Conservation (phyloP, 2,113 vertebrate genomes). For the Chitala chitala region DNA sequence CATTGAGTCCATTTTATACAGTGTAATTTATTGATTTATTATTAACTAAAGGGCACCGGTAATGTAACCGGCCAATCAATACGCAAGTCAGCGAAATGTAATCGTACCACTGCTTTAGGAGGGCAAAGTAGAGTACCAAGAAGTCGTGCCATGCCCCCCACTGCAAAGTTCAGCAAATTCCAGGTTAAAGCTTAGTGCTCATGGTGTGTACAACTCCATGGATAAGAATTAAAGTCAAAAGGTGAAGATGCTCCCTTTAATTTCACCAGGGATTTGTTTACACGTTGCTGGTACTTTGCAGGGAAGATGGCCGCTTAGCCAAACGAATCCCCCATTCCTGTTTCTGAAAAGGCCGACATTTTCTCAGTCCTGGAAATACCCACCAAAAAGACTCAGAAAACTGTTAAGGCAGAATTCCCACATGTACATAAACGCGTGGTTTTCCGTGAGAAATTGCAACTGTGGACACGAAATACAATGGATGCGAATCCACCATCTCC, state of each 20-base stretch:
- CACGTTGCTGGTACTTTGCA: no score
- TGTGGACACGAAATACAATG: neutral
- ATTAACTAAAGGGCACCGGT: neutral
- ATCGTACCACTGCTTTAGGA: neutral
- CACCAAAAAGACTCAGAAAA: neutral
- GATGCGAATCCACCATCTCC: neutral
- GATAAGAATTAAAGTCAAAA: no score
- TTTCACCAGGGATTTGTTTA: no score
- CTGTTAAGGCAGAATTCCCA: neutral
- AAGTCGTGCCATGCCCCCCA: no score
- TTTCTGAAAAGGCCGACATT: no score
- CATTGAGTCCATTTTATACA: slow-evolving; percentile 1
- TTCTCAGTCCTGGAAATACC: no score
- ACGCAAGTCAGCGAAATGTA: neutral
- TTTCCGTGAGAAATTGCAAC: neutral
- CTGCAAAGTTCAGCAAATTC: no score
- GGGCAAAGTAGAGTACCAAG: neutral
- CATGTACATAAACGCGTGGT: neutral
- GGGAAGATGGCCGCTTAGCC: no score
- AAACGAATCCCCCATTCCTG: no score
- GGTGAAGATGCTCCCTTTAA: no score
- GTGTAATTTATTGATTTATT: slow-evolving; percentile 8
- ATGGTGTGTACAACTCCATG: no score
- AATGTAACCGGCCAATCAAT: slow-evolving; percentile 13
- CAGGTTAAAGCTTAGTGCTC: no score